Conservation (phyloP, 2,113 vertebrate genomes). For the Chloebia gouldiae region DNA sequence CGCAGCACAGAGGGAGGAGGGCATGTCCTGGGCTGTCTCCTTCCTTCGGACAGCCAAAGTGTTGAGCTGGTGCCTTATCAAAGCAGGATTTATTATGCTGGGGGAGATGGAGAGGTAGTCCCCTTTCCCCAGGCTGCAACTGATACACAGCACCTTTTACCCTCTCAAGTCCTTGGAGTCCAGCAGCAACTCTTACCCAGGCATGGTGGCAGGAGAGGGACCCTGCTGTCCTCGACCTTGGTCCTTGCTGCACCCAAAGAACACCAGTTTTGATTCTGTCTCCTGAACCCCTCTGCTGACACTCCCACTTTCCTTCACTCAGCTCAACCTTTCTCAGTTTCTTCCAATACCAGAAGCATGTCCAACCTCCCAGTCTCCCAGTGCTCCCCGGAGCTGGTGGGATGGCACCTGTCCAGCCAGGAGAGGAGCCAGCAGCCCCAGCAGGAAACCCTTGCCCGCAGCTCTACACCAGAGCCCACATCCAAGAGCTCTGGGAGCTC, state of each 20-base stretch:
- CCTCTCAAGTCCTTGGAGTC: background rate
- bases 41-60: background rate
- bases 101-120: background rate
- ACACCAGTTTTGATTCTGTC: background rate
- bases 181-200: background rate
- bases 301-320: background rate
- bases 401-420: background rate
- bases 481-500: background rate
- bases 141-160: background rate
- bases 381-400: background rate
- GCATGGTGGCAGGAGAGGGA: rapidly evolving
- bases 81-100: background rate
- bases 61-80: background rate
- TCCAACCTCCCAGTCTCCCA: background rate
- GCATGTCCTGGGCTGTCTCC: background rate
- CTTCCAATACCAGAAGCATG: background rate
- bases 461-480: background rate
- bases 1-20: background rate
- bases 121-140: background rate
- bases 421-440: background rate
- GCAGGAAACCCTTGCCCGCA: background rate
- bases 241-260: background rate
- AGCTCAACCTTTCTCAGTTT: background rate
- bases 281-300: background rate
- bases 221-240: background rate